These are phyloP conservation scores for Falcaria lacertinaria DNA, from an alignment of 2,888 invertebrate species.

Conservation along the genomic window DNA sequence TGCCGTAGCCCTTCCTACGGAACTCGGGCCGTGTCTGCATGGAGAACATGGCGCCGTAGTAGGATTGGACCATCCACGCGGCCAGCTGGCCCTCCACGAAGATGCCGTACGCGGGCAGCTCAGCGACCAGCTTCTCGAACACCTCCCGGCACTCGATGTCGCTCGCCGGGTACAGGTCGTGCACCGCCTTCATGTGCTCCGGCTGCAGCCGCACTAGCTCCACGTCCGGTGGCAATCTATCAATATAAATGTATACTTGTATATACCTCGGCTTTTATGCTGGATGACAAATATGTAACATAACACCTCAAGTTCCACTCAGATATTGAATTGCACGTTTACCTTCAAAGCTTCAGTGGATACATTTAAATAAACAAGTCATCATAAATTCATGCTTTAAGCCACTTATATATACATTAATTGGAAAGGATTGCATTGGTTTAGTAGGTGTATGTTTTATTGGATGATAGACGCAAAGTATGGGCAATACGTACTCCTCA, in stretches of 20 bases:
- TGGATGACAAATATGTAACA: too few relatives aligned
- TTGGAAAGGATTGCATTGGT: too few relatives aligned
- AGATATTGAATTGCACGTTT: too few relatives aligned
- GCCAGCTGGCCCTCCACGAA: constrained; percentile 88
- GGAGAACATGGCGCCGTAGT: constrained; percentile 95
- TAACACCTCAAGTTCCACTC: too few relatives aligned
- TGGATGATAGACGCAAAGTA: too few relatives aligned
- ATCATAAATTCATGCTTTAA: too few relatives aligned
- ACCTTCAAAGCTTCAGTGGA: too few relatives aligned
- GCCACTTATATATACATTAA: too few relatives aligned
- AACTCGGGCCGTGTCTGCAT: constrained; percentile 92
- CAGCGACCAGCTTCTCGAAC: constrained; percentile 88
- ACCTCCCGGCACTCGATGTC: constrained; percentile 92
- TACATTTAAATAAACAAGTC: too few relatives aligned
- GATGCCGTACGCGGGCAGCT: constrained; percentile 89
- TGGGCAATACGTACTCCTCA: constrained; percentile 71
- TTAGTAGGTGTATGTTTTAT: too few relatives aligned
- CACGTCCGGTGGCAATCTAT: constrained; percentile 84
- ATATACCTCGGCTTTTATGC: too few relatives aligned
- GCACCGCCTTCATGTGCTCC: constrained; percentile 89
- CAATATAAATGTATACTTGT: constrained; percentile 16
- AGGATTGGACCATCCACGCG: constrained; percentile 95
- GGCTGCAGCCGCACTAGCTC: constrained; percentile 87
- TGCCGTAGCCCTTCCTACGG: constrained; percentile 87
- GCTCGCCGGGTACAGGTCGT: constrained; percentile 92